Evolutionary conservation across 2,888 invertebrate species (phyloP).

Genomic region (Drosophila ustulata): DNA sequence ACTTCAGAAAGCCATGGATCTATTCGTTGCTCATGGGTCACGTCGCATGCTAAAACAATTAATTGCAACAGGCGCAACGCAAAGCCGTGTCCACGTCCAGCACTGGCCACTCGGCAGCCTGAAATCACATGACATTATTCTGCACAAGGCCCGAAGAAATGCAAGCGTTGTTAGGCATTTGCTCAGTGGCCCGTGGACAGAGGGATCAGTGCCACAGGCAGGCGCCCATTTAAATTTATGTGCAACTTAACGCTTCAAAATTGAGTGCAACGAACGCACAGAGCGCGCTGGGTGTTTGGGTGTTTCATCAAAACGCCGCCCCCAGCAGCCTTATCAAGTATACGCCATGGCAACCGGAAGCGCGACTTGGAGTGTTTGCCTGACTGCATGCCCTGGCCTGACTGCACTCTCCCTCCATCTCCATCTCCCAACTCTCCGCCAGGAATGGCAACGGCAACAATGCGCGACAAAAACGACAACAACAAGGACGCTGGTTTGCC

Average conservation of each 20-base stretch:
- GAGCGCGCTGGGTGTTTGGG: slow-evolving; percentile 34
- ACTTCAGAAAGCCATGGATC: background rate
- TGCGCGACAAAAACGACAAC: slow-evolving; percentile 67
- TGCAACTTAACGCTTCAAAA: slow-evolving; percentile 81
- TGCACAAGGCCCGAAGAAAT: slow-evolving; percentile 13
- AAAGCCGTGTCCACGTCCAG: slow-evolving; percentile 17
- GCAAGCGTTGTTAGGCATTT: slow-evolving; percentile 46
- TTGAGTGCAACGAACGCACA: slow-evolving; percentile 81
- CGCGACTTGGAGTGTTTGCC: slow-evolving; percentile 78
- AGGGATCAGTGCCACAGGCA: slow-evolving; percentile 10
- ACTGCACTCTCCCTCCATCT: slow-evolving; percentile 37
- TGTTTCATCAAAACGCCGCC: slow-evolving; percentile 42
- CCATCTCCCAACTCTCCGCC: background rate
- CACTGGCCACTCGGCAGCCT: slow-evolving; percentile 36
- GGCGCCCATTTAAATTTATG: slow-evolving; percentile 76
- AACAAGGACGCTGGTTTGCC: slow-evolving; percentile 70
- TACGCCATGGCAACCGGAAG: slow-evolving; percentile 78
- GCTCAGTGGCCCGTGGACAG: slow-evolving; percentile 3
- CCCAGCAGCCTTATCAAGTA: slow-evolving; percentile 73
- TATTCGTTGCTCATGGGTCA: background rate
- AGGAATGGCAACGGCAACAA: slow-evolving; percentile 59
- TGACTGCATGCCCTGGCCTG: slow-evolving; percentile 52
- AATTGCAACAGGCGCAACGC: slow-evolving; percentile 53
- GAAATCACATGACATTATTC: slow-evolving; percentile 46
- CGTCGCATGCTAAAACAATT: slow-evolving; percentile 52